Base-by-base conservation (phyloP, 37 sponge, comb jelly and placozoan species). In the Ianthella basta region DNA sequence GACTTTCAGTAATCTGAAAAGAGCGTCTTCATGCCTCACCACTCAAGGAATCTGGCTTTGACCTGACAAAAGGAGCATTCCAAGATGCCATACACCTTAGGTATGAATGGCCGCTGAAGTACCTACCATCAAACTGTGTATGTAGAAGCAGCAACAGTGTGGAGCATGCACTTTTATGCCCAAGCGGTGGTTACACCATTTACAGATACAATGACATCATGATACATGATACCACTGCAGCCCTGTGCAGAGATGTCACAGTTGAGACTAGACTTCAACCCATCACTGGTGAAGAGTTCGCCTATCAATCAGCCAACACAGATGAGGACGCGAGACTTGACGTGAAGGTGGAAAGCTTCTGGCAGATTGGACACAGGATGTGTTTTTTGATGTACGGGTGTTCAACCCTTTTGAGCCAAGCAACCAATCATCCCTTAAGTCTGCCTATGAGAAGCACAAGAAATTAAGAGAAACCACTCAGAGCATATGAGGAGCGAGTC, bases 1-100 rank as follows among this genome's bases (percentile, higher is more conserved):
- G 36, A 54, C 35, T 8, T 18, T 55, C 20, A 21, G 59, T 18
- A n/a, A 44, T 21, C 70, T 79, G 80, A 86, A 86, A 67, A 80
- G 80, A 1, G 54, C 86, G 15, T 86, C 86, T 8, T 55, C 37
- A 8, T 86, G 86, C 68, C 68, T 79, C 15, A 34, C 80, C 86
- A 18, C 32, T 86, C 63, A 61, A 12, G 14, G 63, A 61, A 61
- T 61, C 27, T 4, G 63, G 63, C 14, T 61, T 61, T 12, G 10
- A 61, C n/a, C 63, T 61, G 63, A 55, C 88, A 74, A 27, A 87
- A 82, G 37, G 83, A 59, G 27, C 34, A 77, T 67, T 61, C 56
- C 16, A 69, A 56, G 34, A 10, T 4, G 63, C 63, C 63, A 61
- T 61, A 25, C 63, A 61, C 63, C 35, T 86, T 24, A 23, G 80